Conservation (phyloP, 64 coral and sea anemone species). For the Dendronephthya gigantea region DNA sequence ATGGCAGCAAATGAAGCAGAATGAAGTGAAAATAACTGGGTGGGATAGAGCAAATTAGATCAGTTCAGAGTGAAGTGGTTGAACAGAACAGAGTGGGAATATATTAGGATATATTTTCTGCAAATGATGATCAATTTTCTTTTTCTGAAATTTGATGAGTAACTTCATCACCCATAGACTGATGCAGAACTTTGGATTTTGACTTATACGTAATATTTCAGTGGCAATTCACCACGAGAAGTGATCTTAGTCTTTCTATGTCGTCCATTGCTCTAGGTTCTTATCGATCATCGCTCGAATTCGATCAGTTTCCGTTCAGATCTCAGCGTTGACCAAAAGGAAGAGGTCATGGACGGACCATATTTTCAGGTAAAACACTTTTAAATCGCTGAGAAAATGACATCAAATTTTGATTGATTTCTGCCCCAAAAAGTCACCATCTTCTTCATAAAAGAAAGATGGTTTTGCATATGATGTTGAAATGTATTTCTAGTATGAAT, state of each 20-base stretch:
- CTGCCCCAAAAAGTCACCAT: no score
- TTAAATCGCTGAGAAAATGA: not conserved
- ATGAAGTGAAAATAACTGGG: no score
- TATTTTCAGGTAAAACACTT: not conserved
- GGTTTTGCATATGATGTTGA: no score
- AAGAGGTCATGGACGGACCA: conserved; percentile 20
- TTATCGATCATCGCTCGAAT: conserved; percentile 11
- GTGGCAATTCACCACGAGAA: no score
- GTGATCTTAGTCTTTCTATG: no score
- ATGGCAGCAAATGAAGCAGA: no score
- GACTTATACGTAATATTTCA: not conserved
- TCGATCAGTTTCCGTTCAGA: conserved; percentile 12
- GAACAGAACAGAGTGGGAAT: no score
- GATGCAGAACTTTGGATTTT: conserved; percentile 22
- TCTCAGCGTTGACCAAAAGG: not conserved
- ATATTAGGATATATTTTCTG: no score
- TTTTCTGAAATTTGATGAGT: not conserved
- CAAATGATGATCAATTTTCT: not conserved
- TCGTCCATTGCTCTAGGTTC: not conserved
- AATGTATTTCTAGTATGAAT: no score
- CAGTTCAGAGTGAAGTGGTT: no score
- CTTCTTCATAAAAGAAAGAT: no score
- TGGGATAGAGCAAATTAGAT: no score
- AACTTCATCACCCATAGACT: conserved; percentile 59
- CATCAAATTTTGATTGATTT: not conserved